Percentiles rank a stretch among this genome's conserved stretches.
These are phyloP conservation scores for Dastarcus helophoroides DNA, from an alignment of 2,888 invertebrate genomes.

Conservation along the genomic window DNA sequence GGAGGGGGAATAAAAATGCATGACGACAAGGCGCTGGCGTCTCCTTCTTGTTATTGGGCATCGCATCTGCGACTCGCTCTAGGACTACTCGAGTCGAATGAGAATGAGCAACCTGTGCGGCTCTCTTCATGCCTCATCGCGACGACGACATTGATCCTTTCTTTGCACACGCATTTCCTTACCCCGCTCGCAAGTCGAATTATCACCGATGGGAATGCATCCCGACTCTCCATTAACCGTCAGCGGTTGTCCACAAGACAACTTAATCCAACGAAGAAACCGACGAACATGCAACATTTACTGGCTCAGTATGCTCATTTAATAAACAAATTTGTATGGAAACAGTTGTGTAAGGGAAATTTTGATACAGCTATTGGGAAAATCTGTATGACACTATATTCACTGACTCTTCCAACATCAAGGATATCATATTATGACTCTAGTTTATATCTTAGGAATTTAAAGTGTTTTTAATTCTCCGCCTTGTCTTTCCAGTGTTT, in stretches of 20 bases:
- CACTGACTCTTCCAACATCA: no score
- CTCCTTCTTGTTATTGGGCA: constrained; percentile 32
- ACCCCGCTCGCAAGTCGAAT: constrained; percentile 9
- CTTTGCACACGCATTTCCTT: constrained; percentile 9
- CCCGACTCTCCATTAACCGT: constrained; percentile 1
- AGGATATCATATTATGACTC: no score
- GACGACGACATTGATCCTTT: constrained; percentile 12
- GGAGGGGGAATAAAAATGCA: constrained; percentile 36
- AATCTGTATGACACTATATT: no score
- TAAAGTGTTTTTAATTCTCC: no score
- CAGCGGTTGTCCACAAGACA: neutral
- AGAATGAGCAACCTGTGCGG: constrained; percentile 31
- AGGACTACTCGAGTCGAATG: constrained; percentile 31
- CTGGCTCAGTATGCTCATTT: no score
- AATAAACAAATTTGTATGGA: no score
- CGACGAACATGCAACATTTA: no score
- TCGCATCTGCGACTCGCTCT: constrained; percentile 33
- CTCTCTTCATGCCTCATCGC: constrained; percentile 24
- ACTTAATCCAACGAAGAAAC: neutral
- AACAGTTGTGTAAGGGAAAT: no score
- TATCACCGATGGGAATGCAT: constrained; percentile 6
- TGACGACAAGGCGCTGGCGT: constrained; percentile 32
- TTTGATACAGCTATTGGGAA: no score
- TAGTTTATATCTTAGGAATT: no score
- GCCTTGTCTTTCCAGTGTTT: no score